Evolutionary conservation across 2,888 invertebrate species (phyloP), one percentile per base, ranked within the genome.

Genomic region (Philopedon plagiatum): DNA sequence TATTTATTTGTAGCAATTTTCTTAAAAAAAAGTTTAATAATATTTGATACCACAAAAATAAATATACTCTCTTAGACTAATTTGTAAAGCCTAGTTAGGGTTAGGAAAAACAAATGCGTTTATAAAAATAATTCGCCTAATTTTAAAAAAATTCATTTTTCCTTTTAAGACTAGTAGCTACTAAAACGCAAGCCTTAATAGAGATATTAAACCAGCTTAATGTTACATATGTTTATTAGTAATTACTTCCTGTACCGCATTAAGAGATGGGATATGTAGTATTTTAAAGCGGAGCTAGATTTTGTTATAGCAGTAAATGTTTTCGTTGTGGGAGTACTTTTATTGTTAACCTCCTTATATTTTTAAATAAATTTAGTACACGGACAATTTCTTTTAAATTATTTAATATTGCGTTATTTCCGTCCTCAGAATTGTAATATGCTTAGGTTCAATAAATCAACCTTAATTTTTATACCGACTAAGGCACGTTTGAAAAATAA

Each of bases 341-440:
- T 58, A 64, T 64, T 51, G 70, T 71, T 71, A 58, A 64, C 70
- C 70, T 71, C 70, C 51, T 71, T 71, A 46, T 57, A 32, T 34
- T 23, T 64, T 63, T 41, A 64, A 71, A 71, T 57, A 69, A 56
- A 69, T 63, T 64, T 71, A 64, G 37, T 60, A 64, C 70, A 58
- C 29, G 21, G 44, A 71, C 64, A 71, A 71, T 71, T 64, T 71
- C 70, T 71, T 71, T 64, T 64, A 71, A 71, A 71, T 71, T 64
- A 39, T 58, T 64, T 64, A 64, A 71, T 64, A 64, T 71, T 71
- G 60, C 64, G 64, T 71, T 71, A 71, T 71, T 71, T 71, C 70
- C 70, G 70, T 58, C 60, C 56, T 29, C 37, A 46, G 64, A 71
- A 60, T 64, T 37, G 51, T 58, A 41, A 63, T 70, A 49, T 34